Conservation (phyloP, 1,140 invertebrate genomes). For the Vollenhovia emeryi region DNA sequence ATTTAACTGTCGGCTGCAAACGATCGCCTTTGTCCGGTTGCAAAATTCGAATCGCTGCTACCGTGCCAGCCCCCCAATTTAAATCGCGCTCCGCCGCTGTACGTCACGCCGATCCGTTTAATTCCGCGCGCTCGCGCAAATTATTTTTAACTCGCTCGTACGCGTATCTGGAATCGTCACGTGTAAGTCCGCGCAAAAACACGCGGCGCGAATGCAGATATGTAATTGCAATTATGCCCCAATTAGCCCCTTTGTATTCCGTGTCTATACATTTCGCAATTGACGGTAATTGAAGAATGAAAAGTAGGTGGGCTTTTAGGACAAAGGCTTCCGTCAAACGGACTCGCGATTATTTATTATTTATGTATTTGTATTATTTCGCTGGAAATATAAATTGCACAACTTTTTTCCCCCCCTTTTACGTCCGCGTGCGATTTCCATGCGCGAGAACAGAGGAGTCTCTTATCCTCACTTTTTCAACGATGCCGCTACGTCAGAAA, state of each 20-base stretch:
- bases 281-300: neutral
- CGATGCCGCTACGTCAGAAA: neutral
- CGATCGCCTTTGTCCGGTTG: constrained; percentile 41
- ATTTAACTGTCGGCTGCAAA: constrained; percentile 46
- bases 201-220: neutral
- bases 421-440: neutral
- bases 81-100: constrained; percentile 12
- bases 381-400: neutral
- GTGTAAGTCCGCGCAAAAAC: neutral
- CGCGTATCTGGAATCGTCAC: neutral
- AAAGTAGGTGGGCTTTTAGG: neutral
- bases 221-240: neutral
- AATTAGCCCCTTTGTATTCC: neutral
- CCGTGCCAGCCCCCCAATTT: constrained; percentile 38
- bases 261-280: neutral
- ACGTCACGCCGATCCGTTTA: constrained; percentile 16
- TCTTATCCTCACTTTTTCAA: neutral
- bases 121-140: neutral
- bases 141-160: neutral
- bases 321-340: neutral
- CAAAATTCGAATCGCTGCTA: constrained; percentile 18
- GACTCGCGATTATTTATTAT: neutral
- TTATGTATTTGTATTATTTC: neutral
- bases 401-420: neutral
- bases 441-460: neutral